A percentile compares a stretch with the other conserved stretches of the same genome.
These are phyloP conservation scores for Drosophila lutescens DNA, from an alignment of 2,888 invertebrate genomes.

Conservation along the genomic window DNA sequence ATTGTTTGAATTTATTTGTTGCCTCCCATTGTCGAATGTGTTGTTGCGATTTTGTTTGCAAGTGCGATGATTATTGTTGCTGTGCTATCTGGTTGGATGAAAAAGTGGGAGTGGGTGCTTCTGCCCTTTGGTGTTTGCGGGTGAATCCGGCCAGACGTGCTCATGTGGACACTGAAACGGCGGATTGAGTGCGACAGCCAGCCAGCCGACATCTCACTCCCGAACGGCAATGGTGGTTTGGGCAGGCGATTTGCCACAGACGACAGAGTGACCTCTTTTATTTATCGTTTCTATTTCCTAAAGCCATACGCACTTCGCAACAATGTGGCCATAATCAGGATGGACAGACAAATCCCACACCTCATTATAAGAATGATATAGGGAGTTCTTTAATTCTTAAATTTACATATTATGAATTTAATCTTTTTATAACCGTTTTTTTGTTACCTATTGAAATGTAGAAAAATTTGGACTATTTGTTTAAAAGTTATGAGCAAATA, in stretches of 20 bases:
- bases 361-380: slow-evolving; percentile 9
- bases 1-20: slow-evolving; percentile 78
- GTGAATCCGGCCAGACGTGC: slow-evolving; percentile 64
- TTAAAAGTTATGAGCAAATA: too few relatives aligned
- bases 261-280: slow-evolving; percentile 67
- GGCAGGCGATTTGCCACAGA: slow-evolving; percentile 61
- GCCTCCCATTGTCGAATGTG: slow-evolving; percentile 65
- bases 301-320: slow-evolving; percentile 5
- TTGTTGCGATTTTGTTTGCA: slow-evolving; percentile 63
- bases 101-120: slow-evolving; percentile 3
- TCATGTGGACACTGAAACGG: slow-evolving; percentile 45
- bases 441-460: too few relatives aligned
- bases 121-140: slow-evolving; percentile 48
- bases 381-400: neutral
- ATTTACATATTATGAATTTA: neutral
- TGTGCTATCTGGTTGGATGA: slow-evolving; percentile 10
- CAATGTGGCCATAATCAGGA: slow-evolving; percentile 16
- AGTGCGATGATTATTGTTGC: slow-evolving; percentile 72
- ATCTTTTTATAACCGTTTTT: too few relatives aligned
- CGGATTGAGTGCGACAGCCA: slow-evolving; percentile 16
- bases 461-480: too few relatives aligned
- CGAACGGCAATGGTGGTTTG: slow-evolving; percentile 53
- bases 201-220: slow-evolving; percentile 10
- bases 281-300: slow-evolving; percentile 55
- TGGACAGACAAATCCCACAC: slow-evolving; percentile 13